Percentiles rank a stretch among this genome's conserved stretches.
phyloP scores from a whole-genome alignment of 2,113 vertebrate species.

The Bettongia penicillata region DNA sequence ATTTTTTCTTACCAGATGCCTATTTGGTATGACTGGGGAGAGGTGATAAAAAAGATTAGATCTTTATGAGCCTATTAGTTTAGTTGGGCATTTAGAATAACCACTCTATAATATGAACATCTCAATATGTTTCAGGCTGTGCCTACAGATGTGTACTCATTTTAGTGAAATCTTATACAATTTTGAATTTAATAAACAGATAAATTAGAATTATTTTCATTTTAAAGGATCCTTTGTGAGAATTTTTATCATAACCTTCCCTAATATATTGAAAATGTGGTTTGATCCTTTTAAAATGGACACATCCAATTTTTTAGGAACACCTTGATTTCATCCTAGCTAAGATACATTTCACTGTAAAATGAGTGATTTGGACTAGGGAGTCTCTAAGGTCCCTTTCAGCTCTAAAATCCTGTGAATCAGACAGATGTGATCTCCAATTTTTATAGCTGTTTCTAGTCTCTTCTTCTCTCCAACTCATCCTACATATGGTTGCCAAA shows the following conservation, averaged over 20 bases:
- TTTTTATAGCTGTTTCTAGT: background rate
- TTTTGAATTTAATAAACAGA: background rate
- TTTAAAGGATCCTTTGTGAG: background rate
- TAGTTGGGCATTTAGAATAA: background rate
- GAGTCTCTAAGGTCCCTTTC: background rate
- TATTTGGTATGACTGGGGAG: background rate
- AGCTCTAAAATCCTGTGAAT: background rate
- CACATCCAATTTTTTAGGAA: background rate
- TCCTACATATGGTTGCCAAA: background rate
- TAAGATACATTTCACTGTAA: background rate
- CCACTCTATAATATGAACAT: background rate
- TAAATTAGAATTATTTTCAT: background rate
- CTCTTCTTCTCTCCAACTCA: background rate
- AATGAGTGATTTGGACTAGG: background rate
- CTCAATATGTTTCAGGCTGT: background rate
- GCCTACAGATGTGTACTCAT: background rate
- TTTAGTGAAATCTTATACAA: background rate
- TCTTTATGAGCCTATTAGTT: background rate
- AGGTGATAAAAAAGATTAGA: background rate
- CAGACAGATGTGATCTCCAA: background rate
- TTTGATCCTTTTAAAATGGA: background rate
- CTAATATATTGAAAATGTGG: background rate
- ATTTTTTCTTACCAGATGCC: background rate
- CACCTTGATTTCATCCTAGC: background rate
- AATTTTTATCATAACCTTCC: background rate